phyloP scores from a whole-genome alignment of 2,113 vertebrate genomes.

The Genyomyrus donnyi region DNA sequence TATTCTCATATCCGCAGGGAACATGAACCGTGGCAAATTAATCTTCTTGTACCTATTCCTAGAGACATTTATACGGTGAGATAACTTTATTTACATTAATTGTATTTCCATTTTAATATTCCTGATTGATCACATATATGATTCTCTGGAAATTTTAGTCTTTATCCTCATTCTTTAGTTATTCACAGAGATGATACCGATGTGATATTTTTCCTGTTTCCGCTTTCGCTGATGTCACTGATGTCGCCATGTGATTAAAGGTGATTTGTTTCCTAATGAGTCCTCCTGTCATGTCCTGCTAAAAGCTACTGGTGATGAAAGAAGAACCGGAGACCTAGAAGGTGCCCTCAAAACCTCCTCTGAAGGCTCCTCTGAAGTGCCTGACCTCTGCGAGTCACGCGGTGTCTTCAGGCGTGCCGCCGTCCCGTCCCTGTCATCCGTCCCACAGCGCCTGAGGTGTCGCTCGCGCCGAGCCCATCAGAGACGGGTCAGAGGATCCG shows the following conservation, averaged over 20 bases:
- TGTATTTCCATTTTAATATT: not conserved
- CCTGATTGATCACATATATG: not conserved
- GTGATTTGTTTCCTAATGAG: not conserved
- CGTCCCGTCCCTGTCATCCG: not conserved
- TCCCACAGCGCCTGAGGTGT: conserved; percentile 13
- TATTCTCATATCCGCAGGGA: not conserved
- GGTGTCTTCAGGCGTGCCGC: not conserved
- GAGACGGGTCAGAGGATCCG: conserved; percentile 18
- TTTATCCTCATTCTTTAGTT: not conserved
- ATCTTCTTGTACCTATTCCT: not conserved
- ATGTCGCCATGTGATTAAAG: not conserved
- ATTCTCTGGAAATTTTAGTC: not conserved
- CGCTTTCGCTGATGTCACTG: not conserved
- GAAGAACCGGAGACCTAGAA: not conserved
- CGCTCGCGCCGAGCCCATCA: conserved; percentile 8
- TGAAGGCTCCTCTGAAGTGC: conserved; percentile 15
- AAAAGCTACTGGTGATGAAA: not conserved
- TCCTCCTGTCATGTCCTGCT: not conserved
- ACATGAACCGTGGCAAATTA: not conserved
- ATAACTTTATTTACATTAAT: conserved; percentile 4
- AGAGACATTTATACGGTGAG: not conserved
- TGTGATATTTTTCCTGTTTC: not conserved
- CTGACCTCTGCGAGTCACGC: conserved; percentile 13
- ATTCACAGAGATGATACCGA: not conserved
- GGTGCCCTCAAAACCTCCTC: not conserved